A percentile compares a stretch with the other conserved stretches of the same genome.
phyloP scores from a whole-genome alignment of 2,888 invertebrate species.

The Arctia plantaginis region DNA sequence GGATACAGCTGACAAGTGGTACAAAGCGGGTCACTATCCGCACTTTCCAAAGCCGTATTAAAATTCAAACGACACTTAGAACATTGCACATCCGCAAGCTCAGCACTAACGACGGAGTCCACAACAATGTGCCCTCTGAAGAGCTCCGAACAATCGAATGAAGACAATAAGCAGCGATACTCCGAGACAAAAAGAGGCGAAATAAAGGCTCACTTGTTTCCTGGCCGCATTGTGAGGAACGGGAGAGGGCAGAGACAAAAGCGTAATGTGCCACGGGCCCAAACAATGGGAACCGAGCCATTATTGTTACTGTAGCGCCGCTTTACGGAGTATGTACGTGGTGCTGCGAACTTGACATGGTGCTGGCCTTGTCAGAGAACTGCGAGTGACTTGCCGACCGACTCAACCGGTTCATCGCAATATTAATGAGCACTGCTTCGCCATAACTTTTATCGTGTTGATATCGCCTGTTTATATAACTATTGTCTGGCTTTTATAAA shows the following conservation, averaged over 20 bases:
- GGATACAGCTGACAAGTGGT: conserved; percentile 15
- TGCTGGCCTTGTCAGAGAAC: conserved; percentile 62
- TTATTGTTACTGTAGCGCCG: conserved; percentile 85
- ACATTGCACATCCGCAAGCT: conserved; percentile 83
- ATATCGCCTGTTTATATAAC: conserved; percentile 20
- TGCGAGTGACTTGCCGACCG: conserved; percentile 44
- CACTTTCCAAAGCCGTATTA: conserved; percentile 72
- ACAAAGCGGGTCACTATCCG: conserved; percentile 42
- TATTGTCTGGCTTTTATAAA: background rate
- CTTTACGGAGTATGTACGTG: conserved; percentile 82
- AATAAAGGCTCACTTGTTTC: conserved; percentile 88
- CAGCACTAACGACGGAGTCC: conserved; percentile 84
- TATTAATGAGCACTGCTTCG: conserved; percentile 25
- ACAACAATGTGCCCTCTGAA: conserved; percentile 87
- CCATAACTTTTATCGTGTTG: conserved; percentile 15
- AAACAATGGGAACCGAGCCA: conserved; percentile 85
- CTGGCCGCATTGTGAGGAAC: conserved; percentile 87
- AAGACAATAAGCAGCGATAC: conserved; percentile 88
- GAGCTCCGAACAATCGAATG: conserved; percentile 87
- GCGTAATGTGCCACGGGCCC: conserved; percentile 87
- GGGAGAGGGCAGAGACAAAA: conserved; percentile 87
- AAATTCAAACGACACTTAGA: conserved; percentile 82
- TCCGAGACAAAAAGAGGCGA: conserved; percentile 88
- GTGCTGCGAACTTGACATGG: conserved; percentile 83
- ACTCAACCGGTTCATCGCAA: conserved; percentile 28